Evolutionary conservation across 2,797 vertebrate genomes (phyloP).

Genomic region (Clarias platycephalus): DNA sequence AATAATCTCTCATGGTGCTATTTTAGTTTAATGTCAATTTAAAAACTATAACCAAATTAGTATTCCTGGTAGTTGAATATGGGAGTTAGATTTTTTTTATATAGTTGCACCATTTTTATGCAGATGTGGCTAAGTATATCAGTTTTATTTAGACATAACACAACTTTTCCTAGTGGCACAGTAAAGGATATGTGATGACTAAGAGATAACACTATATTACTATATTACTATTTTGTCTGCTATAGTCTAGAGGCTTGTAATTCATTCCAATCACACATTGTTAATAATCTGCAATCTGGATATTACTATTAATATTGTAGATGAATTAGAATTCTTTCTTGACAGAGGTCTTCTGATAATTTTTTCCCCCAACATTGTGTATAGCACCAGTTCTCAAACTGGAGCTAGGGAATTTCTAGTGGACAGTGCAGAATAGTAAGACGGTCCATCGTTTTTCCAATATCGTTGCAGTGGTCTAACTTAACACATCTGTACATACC

Average conservation of each 20-base stretch:
- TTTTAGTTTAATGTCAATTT: neutral
- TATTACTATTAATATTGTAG: neutral
- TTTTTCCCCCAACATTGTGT: neutral
- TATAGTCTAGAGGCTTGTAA: neutral
- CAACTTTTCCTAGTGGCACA: constrained; percentile 22
- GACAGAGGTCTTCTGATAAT: neutral
- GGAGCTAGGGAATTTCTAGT: neutral
- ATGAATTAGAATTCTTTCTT: neutral
- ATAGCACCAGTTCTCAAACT: neutral
- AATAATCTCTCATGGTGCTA: neutral
- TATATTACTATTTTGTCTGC: neutral
- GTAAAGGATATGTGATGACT: constrained; percentile 3
- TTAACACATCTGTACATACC: neutral
- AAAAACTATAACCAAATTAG: neutral
- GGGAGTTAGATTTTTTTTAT: neutral
- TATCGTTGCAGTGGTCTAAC: neutral
- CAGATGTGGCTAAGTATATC: neutral
- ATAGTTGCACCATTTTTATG: neutral
- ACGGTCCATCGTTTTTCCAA: neutral
- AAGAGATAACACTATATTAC: neutral
- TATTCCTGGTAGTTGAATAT: neutral
- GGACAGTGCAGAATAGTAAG: neutral
- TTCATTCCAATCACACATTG: neutral
- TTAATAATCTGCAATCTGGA: neutral
- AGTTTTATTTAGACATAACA: constrained; percentile 4